Evolutionary conservation across 2,888 invertebrate genomes (phyloP).

Genomic region (Agapetus fuscipes): DNA sequence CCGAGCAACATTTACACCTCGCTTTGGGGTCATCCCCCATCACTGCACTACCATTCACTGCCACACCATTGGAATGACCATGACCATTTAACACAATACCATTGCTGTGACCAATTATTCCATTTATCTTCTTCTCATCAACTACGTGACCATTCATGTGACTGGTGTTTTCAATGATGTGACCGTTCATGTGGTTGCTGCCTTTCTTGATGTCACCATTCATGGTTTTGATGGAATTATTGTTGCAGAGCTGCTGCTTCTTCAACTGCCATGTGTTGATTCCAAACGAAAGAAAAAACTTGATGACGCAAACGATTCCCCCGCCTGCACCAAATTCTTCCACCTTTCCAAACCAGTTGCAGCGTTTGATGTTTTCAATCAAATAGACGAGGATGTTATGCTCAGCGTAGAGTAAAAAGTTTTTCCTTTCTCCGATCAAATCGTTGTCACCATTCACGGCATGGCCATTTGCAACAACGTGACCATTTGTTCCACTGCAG

Average conservation of each 20-base stretch:
- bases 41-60: background rate
- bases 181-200: slow-evolving; percentile 6
- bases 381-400: slow-evolving; percentile 17
- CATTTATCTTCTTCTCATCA: slow-evolving; percentile 4
- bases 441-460: slow-evolving; percentile 8
- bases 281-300: slow-evolving; percentile 19
- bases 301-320: slow-evolving; percentile 17
- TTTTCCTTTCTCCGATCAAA: slow-evolving; percentile 13
- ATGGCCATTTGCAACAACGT: slow-evolving; percentile 17
- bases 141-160: slow-evolving; percentile 12
- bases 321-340: slow-evolving; percentile 18
- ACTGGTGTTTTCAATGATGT: slow-evolving; percentile 6
- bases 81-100: slow-evolving; percentile 15
- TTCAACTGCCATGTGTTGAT: slow-evolving; percentile 17
- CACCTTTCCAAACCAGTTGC: slow-evolving; percentile 19
- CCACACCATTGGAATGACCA: background rate
- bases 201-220: slow-evolving; percentile 10
- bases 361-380: slow-evolving; percentile 17
- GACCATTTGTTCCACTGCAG: slow-evolving; percentile 15
- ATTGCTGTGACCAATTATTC: slow-evolving; percentile 5
- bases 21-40: slow-evolving; percentile 1
- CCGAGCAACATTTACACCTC: slow-evolving; percentile 14
- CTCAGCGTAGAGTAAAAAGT: slow-evolving; percentile 11
- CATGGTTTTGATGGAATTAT: slow-evolving; percentile 4
- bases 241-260: slow-evolving; percentile 6